Conservation (phyloP, 2,113 vertebrate species). For the Tychaedon coryphoeus region DNA sequence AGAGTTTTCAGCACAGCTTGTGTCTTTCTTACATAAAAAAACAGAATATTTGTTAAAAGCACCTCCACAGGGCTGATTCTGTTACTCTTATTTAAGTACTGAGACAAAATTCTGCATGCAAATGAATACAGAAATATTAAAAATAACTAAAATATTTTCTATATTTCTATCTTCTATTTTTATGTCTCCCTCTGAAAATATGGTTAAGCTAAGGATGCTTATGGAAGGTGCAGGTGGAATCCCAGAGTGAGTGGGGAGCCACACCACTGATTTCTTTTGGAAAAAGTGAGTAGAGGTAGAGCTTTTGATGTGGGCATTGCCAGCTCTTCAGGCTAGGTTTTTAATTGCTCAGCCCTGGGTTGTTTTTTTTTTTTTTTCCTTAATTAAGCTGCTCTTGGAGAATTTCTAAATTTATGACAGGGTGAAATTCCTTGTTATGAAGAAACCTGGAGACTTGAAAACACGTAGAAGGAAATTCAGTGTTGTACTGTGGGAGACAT, state of each 20-base stretch:
- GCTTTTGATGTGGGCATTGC: not conserved
- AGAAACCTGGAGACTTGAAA: not conserved
- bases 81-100: not conserved
- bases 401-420: not conserved
- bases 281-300: not conserved
- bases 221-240: not conserved
- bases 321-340: not conserved
- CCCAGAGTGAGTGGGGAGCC: not conserved
- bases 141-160: not conserved
- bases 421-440: not conserved
- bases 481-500: not conserved
- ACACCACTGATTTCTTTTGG: not conserved
- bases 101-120: not conserved
- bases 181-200: rapidly evolving
- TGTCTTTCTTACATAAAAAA: not conserved
- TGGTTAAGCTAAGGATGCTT: not conserved
- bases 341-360: not conserved
- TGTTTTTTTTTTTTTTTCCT: not conserved
- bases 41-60: not conserved
- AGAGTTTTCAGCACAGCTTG: not conserved
- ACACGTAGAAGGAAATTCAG: not conserved
- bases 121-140: not conserved
- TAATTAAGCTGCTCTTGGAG: not conserved
- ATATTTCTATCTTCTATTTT: too few relatives aligned
- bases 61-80: not conserved